phyloP scores from a whole-genome alignment of 2,888 invertebrate genomes.

The Phasia obesa region DNA sequence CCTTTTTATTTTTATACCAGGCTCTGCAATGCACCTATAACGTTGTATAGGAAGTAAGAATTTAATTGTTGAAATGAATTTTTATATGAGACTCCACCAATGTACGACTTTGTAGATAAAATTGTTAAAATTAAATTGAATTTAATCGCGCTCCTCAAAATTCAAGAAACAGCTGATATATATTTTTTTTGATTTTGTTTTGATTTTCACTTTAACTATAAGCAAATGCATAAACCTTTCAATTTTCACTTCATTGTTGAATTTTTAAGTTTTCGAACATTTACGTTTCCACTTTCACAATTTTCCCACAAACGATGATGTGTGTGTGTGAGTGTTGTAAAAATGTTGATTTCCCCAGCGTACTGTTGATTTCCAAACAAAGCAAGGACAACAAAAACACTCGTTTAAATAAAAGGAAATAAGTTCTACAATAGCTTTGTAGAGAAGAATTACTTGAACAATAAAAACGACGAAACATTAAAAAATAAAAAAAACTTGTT shows the following conservation, averaged over 20 bases:
- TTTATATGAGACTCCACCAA: too few species aligned
- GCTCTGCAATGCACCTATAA: too few species aligned
- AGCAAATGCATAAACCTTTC: slow-evolving; percentile 45
- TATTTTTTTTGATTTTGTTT: too few species aligned
- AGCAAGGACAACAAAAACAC: slow-evolving; percentile 9
- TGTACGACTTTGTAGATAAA: too few species aligned
- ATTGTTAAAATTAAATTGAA: too few species aligned
- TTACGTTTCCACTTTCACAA: background rate
- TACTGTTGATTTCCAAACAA: slow-evolving; percentile 46
- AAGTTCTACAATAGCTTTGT: slow-evolving; percentile 20
- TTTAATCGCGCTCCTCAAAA: too few species aligned
- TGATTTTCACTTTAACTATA: slow-evolving; percentile 12
- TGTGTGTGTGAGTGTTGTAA: background rate
- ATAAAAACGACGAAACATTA: background rate
- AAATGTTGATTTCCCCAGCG: slow-evolving; percentile 67
- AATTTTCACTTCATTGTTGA: slow-evolving; percentile 45
- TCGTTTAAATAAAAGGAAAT: slow-evolving; percentile 15
- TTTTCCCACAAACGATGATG: slow-evolving; percentile 52
- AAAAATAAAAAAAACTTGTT: background rate
- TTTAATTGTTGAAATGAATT: too few species aligned
- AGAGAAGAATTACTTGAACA: too few species aligned
- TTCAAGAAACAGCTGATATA: too few species aligned
- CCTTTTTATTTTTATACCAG: too few species aligned
- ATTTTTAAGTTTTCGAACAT: slow-evolving; percentile 40
- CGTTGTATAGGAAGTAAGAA: too few species aligned